Conservation (phyloP, 2,113 vertebrate genomes). For the Aramus guarauna region DNA sequence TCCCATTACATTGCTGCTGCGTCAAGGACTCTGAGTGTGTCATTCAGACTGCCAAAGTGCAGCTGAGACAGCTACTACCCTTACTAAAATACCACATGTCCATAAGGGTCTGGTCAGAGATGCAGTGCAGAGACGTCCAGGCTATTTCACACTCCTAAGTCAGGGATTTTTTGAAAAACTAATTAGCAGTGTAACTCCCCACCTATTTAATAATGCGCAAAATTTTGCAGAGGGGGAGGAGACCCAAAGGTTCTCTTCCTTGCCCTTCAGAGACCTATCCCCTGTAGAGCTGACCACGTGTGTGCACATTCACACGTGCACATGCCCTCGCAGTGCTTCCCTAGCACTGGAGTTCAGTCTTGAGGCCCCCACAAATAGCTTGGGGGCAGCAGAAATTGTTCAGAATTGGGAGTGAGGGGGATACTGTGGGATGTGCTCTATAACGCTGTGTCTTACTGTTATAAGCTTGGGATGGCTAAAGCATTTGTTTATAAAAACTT, state of each 20-base stretch:
- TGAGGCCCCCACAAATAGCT: neutral
- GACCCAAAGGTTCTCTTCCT: too few species aligned
- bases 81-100: neutral
- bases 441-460: neutral
- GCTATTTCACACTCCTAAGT: neutral
- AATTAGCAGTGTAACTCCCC: neutral
- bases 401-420: neutral
- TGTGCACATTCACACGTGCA: rapidly evolving
- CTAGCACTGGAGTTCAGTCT: neutral
- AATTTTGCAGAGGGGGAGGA: neutral
- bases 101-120: neutral
- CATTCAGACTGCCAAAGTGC: neutral
- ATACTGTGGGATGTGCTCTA: neutral
- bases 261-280: neutral
- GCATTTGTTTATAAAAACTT: neutral
- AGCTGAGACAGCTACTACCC: neutral
- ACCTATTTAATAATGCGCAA: too few species aligned
- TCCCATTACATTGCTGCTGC: neutral
- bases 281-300: too few species aligned
- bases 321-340: neutral
- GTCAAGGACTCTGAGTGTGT: rapidly evolving
- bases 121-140: neutral
- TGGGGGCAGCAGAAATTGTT: neutral
- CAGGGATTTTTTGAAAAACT: neutral
- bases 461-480: neutral